Evolutionary conservation across 2,888 invertebrate species (phyloP), one percentile per base, ranked within the genome.

Genomic region (Andrena flavipes): DNA sequence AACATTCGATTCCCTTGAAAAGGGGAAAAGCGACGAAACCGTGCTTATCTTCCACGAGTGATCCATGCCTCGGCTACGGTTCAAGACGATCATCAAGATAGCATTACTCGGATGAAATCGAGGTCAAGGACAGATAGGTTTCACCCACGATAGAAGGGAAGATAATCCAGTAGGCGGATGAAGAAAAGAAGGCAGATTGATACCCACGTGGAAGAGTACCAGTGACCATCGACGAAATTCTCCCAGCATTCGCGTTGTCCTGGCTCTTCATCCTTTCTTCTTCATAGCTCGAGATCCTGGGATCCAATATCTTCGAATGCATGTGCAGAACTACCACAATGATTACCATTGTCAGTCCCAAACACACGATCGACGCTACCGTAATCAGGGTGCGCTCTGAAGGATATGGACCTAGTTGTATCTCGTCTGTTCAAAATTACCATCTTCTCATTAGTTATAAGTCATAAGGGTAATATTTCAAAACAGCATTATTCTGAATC

Each of bases 291-390:
- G 92, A 91, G 42, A 93, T 82, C 6, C 91, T 87, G 23, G 92
- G 89, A 73, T 93, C 93, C 87, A 93, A 89, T 2, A 93, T 86
- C 30, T 88, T 88, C 5, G 87, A 82, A n/a, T 93, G 90, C 87
- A 93, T 89, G 80, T 93, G 92, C 49, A 93, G 91, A 10, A 93
- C 90, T 88, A 92, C 91, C 10, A 92, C 88, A 0, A 92, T 92
- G 0, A 91, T 92, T 3, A 92, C 86, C 8, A 92, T 91, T 4
- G 92, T 93, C 56, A 93, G 80, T 13, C 92, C 92, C 54, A 93
- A 85, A 0, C 91, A 92, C 67, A 93, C 90, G 81, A 93, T 90
- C 20, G 91, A 91, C 10, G 92, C 93, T 48, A 93, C 88, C 67
- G 92, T 89, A 69, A 93, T 92, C 64, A 93, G 87, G 0, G 91